Conservation (phyloP, 2,888 invertebrate species). For the Eurytoma adleriae region DNA sequence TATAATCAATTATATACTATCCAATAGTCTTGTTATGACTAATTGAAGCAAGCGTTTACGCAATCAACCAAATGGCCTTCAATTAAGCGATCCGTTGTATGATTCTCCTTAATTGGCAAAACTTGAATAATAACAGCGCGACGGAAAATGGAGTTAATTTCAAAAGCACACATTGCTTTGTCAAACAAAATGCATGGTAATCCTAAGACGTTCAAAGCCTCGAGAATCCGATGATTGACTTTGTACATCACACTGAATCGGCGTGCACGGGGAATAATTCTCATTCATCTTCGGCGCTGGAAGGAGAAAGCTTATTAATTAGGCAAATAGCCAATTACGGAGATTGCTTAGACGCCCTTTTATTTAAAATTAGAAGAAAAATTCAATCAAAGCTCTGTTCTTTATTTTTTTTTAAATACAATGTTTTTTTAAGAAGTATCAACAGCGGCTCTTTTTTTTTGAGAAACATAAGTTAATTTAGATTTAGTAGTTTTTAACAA, state of each 20-base stretch:
- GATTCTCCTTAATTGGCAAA: conserved; percentile 17
- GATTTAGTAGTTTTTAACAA: too few relatives aligned
- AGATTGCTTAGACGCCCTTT: conserved; percentile 18
- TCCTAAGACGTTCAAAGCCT: neutral
- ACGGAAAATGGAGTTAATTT: neutral
- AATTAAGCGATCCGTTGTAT: conserved; percentile 16
- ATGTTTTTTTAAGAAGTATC: too few relatives aligned
- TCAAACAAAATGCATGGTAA: neutral
- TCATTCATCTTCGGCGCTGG: neutral
- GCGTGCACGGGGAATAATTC: conserved; percentile 18
- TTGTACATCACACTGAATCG: neutral
- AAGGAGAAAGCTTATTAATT: conserved; percentile 25
- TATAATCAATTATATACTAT: neutral
- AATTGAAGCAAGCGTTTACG: conserved; percentile 13
- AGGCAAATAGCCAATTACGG: conserved; percentile 33
- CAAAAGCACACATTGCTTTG: neutral
- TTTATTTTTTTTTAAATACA: too few relatives aligned
- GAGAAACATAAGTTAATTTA: too few relatives aligned
- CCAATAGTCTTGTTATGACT: conserved; percentile 5
- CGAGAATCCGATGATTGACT: conserved; percentile 12
- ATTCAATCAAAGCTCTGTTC: too few relatives aligned
- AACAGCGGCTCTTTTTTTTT: too few relatives aligned
- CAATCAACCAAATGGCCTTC: conserved; percentile 21
- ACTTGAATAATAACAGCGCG: conserved; percentile 2
- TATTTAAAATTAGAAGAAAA: conserved; percentile 13